phyloP scores from a whole-genome alignment of 2,797 vertebrate species.

The Hozukius guyotensis region DNA sequence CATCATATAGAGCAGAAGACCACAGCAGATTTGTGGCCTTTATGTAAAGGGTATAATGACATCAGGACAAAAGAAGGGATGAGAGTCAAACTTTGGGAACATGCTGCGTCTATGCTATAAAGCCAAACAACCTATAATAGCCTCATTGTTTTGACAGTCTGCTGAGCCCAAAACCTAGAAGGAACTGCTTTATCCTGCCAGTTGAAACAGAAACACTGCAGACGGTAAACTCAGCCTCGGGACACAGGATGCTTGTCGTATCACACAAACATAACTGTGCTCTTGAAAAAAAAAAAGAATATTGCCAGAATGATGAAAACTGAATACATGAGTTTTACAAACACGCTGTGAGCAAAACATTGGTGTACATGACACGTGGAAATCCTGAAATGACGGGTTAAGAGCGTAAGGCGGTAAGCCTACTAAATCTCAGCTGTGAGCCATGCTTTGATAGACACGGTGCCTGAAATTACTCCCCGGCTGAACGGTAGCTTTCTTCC shows the following conservation, averaged over 20 bases:
- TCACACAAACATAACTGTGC: background rate
- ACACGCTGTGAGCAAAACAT: background rate
- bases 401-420: conserved; percentile 51
- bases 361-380: conserved; percentile 48
- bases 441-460: conserved; percentile 64
- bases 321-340: background rate
- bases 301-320: background rate
- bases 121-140: background rate
- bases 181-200: background rate
- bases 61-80: background rate
- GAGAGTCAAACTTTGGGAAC: background rate
- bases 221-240: background rate
- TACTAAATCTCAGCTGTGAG: conserved; percentile 58
- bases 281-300: background rate
- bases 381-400: conserved; percentile 56
- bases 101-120: background rate
- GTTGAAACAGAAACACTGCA: background rate
- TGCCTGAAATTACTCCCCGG: conserved; percentile 46
- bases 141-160: background rate
- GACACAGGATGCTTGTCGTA: background rate
- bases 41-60: conserved; percentile 6
- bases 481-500: conserved; percentile 33
- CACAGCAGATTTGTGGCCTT: conserved; percentile 1
- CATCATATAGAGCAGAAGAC: background rate
- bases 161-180: background rate